A percentile compares a stretch with the other conserved stretches of the same genome.
phyloP scores from a whole-genome alignment of 2,888 invertebrate species.

The Beris morrisii region DNA sequence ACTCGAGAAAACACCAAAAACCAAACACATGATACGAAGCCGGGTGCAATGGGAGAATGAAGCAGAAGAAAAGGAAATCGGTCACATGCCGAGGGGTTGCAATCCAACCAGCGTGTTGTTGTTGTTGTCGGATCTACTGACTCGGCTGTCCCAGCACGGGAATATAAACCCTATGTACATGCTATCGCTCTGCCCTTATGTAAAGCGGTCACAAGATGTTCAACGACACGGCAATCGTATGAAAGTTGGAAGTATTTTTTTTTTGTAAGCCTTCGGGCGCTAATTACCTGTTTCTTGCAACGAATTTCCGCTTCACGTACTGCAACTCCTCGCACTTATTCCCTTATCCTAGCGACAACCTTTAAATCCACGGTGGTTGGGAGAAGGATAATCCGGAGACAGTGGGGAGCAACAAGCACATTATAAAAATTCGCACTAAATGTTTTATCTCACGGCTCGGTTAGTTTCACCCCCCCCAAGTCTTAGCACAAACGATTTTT shows the following conservation, averaged over 20 bases:
- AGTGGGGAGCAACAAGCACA: no score
- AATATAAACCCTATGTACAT: background rate
- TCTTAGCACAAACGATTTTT: no score
- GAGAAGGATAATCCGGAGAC: conserved; percentile 18
- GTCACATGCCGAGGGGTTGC: conserved; percentile 28
- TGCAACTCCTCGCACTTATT: no score
- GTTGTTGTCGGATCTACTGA: conserved; percentile 7
- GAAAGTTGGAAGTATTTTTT: no score
- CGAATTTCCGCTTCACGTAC: no score
- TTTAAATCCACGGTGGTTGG: conserved; percentile 28
- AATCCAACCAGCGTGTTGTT: conserved; percentile 14
- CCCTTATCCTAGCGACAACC: conserved; percentile 28
- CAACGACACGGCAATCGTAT: background rate
- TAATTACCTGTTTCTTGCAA: no score
- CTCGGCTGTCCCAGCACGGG: conserved; percentile 5
- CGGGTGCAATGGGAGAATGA: conserved; percentile 22
- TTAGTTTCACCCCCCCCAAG: no score
- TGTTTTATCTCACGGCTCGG: no score
- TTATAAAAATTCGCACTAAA: no score
- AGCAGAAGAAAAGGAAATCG: conserved; percentile 14
- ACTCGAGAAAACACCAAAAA: background rate
- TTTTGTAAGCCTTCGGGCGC: no score
- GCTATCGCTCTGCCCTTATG: background rate
- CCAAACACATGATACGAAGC: background rate
- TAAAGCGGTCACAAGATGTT: background rate